A percentile compares a stretch with the other conserved stretches of the same genome.
Conservation (phyloP, 2,113 vertebrate species). For the Heliornis fulica region DNA sequence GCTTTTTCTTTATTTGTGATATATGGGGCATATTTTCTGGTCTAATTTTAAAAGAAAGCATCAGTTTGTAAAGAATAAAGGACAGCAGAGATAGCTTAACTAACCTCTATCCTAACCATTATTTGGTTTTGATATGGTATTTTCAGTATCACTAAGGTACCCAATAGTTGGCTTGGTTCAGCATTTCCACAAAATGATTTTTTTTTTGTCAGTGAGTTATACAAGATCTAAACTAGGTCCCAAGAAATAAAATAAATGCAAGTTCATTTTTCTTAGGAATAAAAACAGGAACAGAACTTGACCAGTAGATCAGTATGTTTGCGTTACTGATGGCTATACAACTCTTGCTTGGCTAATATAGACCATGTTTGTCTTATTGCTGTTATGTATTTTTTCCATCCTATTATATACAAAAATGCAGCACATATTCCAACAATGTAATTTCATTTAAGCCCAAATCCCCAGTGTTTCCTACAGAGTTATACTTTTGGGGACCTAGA, state of each 20-base stretch:
- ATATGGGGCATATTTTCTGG: not conserved
- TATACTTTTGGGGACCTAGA: not conserved
- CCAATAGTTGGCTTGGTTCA: not conserved
- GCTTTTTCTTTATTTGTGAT: not conserved
- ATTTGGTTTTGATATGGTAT: not conserved
- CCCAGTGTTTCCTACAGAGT: not conserved
- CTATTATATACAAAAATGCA: not conserved
- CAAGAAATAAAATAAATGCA: not conserved
- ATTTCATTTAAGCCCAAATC: not conserved
- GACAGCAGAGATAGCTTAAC: not conserved
- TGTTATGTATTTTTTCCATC: not conserved
- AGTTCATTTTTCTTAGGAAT: not conserved
- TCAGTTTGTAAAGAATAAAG: not conserved
- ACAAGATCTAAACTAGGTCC: not conserved
- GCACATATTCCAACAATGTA: not conserved
- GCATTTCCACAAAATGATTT: not conserved
- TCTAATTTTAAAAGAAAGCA: not conserved
- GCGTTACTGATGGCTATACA: not conserved
- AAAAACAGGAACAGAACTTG: not conserved
- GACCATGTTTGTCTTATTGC: not conserved
- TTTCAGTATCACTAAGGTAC: not conserved
- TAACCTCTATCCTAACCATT: not conserved
- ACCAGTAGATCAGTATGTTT: not conserved
- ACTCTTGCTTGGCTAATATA: not conserved
- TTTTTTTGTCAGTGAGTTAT: not conserved